Conservation (phyloP, 2,888 invertebrate species). For the Deladenus siricidicola region DNA sequence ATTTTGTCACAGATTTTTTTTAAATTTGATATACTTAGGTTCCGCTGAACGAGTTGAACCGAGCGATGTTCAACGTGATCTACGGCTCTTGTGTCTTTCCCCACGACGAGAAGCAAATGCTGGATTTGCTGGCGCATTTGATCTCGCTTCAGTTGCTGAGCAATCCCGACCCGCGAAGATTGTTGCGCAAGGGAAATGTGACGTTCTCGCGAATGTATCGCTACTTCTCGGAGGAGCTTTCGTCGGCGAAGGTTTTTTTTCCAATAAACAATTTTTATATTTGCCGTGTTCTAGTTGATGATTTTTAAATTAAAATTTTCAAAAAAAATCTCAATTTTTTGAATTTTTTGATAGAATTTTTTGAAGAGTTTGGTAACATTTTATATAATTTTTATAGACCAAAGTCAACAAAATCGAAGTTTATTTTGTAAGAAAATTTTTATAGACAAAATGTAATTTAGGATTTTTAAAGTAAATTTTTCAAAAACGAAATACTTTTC, state of each 20-base stretch:
- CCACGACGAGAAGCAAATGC: constrained; percentile 29
- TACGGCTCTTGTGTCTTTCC: constrained; percentile 39
- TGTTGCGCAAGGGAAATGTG: constrained; percentile 75
- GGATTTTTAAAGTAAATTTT: no score
- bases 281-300: no score
- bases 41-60: constrained; percentile 28
- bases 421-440: no score
- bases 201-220: constrained; percentile 79
- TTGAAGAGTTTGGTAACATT: no score
- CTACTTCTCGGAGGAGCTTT: constrained; percentile 77
- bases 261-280: no score
- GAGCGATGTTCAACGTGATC: constrained; percentile 31
- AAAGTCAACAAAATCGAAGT: no score
- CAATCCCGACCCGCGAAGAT: constrained; percentile 60
- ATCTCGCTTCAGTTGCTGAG: constrained; percentile 62
- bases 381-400: no score
- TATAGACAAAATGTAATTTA: no score
- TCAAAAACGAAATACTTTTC: no score
- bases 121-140: constrained; percentile 52
- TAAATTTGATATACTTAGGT: constrained; percentile 11
- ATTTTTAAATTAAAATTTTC: no score
- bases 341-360: no score
- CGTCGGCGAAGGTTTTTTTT: constrained; percentile 67
- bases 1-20: neutral
- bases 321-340: no score